These are phyloP conservation scores for Bombus affinis DNA, from an alignment of 1,140 invertebrate species.

Conservation along the genomic window DNA sequence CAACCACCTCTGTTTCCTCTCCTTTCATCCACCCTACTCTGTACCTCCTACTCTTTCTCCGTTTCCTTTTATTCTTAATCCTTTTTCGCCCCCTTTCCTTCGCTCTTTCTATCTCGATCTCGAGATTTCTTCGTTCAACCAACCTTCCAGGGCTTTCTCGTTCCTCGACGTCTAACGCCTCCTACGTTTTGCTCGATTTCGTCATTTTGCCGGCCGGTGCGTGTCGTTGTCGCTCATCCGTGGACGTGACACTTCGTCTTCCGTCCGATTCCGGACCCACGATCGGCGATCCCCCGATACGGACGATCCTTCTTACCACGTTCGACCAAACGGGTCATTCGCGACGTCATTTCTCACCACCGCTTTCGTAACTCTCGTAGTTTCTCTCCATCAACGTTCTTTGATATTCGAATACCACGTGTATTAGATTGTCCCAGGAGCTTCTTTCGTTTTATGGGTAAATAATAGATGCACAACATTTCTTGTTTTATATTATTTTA, in stretches of 20 bases:
- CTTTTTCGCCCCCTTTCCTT: too few species aligned
- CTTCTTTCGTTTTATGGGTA: too few species aligned
- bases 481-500: too few species aligned
- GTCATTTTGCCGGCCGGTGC: not conserved
- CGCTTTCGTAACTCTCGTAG: not conserved
- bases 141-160: not conserved
- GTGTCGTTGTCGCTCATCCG: constrained; percentile 49
- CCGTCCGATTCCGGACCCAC: constrained; percentile 29
- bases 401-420: too few species aligned
- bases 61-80: not conserved
- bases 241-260: constrained; percentile 42
- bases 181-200: constrained; percentile 19
- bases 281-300: constrained; percentile 5
- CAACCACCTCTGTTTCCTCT: not conserved
- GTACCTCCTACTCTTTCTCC: not conserved
- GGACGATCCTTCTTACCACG: not conserved
- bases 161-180: constrained; percentile 16
- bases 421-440: too few species aligned
- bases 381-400: not conserved
- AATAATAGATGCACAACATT: too few species aligned
- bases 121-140: not conserved
- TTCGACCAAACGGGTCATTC: not conserved
- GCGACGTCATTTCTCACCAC: not conserved
- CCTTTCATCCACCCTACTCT: too few species aligned
- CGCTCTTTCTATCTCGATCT: not conserved